Conservation (phyloP, 2,113 vertebrate genomes). For the Halichoerus grypus region DNA sequence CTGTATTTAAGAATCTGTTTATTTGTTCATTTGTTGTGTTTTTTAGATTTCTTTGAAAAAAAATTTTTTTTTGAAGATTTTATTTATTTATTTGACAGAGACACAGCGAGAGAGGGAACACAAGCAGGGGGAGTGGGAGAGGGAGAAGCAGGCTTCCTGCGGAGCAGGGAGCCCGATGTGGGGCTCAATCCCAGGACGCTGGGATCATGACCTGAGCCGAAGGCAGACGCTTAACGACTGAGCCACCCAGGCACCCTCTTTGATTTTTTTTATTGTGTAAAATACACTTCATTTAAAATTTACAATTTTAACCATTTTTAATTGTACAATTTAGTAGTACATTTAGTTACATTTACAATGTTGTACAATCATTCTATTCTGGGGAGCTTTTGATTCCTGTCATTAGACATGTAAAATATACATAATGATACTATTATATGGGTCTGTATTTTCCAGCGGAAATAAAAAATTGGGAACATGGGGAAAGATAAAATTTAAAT, state of each 20-base stretch:
- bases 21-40: no score
- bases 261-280: background rate
- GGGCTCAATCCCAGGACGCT: no score
- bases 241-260: no score
- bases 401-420: background rate
- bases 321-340: background rate
- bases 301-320: slow-evolving; percentile 2
- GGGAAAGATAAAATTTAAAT: background rate
- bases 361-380: background rate
- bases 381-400: background rate
- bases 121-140: no score
- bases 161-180: no score
- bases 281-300: background rate
- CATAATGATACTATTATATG: background rate
- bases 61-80: background rate
- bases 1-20: no score
- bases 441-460: background rate
- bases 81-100: no score
- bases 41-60: background rate
- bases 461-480: background rate
- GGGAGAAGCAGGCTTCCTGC: no score
- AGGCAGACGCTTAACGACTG: no score
- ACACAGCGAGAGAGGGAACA: no score
- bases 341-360: background rate
- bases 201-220: no score